Conservation (phyloP, 2,888 invertebrate species). For the Nudaria mundana region DNA sequence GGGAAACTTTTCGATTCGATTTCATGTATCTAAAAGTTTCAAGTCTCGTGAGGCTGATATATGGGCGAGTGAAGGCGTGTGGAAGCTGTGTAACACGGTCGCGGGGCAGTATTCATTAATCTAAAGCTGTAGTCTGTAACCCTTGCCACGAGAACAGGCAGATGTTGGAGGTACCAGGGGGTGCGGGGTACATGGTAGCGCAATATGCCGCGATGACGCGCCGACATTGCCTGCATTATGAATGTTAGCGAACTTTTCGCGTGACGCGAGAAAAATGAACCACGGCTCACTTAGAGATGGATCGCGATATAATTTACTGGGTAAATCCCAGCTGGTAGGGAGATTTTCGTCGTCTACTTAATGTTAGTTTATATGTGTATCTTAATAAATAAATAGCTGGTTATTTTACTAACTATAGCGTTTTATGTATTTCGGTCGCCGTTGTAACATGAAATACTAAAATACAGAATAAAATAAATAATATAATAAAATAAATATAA, state of each 20-base stretch:
- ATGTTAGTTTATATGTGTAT: slow-evolving; percentile 10
- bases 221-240: slow-evolving; percentile 77
- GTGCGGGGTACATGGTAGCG: slow-evolving; percentile 30
- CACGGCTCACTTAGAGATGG: slow-evolving; percentile 57
- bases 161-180: slow-evolving; percentile 15
- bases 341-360: slow-evolving; percentile 7
- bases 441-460: neutral
- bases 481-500: too few species aligned
- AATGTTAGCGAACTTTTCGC: slow-evolving; percentile 68
- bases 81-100: slow-evolving; percentile 31
- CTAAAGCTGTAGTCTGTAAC: slow-evolving; percentile 42
- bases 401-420: neutral
- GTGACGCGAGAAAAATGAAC: slow-evolving; percentile 80
- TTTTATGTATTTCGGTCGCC: neutral
- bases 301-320: slow-evolving; percentile 66
- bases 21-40: slow-evolving; percentile 21
- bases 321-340: slow-evolving; percentile 25
- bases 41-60: slow-evolving; percentile 31
- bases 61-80: slow-evolving; percentile 34
- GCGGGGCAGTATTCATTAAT: slow-evolving; percentile 56
- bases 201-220: slow-evolving; percentile 77
- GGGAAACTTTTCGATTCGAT: slow-evolving; percentile 15
- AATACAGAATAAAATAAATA: neutral
- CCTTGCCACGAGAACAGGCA: slow-evolving; percentile 44
- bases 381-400: neutral